Base-by-base conservation (phyloP, 2,113 vertebrate species). In the Rhinichthys klamathensis region DNA sequence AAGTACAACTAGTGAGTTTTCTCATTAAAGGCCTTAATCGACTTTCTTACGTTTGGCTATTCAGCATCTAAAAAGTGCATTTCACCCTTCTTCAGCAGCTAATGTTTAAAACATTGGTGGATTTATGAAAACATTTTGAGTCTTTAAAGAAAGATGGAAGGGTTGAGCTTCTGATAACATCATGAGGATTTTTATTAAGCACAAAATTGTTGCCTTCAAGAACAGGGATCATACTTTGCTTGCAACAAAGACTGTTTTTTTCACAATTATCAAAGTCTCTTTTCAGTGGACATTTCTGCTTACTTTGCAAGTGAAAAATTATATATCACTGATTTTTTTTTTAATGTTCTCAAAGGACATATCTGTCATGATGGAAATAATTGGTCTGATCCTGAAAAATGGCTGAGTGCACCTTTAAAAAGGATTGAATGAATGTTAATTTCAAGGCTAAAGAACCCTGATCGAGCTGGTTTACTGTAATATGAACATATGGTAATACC, bases 21-120 rank as follows among this genome's bases (percentile, higher is more conserved):
- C 32, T 83, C 67, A 83, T 85, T 77, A 72, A 87, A 87, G 78
- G 84, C 84, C 84, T 85, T 87, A 81, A 77, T 80, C 78, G 49
- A 74, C 46, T 73, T 74, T 74, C 12, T 65, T 63, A 30, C 3
- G 21, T 51, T 81, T 69, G 46, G 38, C 21, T 58, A 38, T 41
- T 80, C 77, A 83, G 61, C 79, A 81, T 69, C 79, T 81, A 27
- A 69, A 69, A 81, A 41, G 80, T 81, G 80, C 27, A 81, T 69
- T 81, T 49, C 18, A 69, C 13, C 38, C 15, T 51, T 78, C 27
- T 38, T 58, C 27, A 78, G 51, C 51, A 35, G 27, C 75, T 23
- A 7, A 56, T 23, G 44, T 69, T 32, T 65, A 30, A 38, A 77
- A 78, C 54, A 41, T 41, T 61, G 13, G 5, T 3, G 32, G 13